Base-by-base conservation (phyloP, 64 coral and sea anemone species). In the Stichodactyla mertensii region DNA sequence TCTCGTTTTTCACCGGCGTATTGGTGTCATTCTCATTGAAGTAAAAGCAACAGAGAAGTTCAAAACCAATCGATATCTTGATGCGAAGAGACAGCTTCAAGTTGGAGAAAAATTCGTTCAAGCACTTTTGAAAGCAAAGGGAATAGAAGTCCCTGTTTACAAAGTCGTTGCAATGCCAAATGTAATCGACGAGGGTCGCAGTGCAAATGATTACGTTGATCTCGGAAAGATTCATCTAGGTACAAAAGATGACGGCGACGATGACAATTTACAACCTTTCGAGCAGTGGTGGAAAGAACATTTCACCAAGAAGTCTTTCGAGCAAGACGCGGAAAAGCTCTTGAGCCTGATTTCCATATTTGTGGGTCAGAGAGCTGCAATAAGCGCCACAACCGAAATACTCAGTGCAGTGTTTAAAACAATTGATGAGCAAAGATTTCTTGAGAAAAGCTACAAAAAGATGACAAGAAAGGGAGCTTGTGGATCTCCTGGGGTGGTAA, bases 81-180 rank as follows among this genome's bases (percentile, higher is more conserved):
- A 83, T 26, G 60, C 87, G 1, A 82, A 83, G 52, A 70, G 15
- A 28, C 87, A 89, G 61, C 87, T 89, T 83, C 58, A 89, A 51
- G 51, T 69, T 55, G 87, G 79, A 82, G 79, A 89, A 83, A 62
- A 71, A 66, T 66, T 89, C 60, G 52, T 89, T 16, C 27, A 23
- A 67, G 51, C 61, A 6, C 79, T 89, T 66, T 56, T 89, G 61
- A 5, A 52, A 89, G 79, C 79, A 13, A 64, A 89, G 61, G 79
- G 61, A 15, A 52, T 89, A 82, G 87, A 53, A 22, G 51, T 83
- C 19, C 79, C 61, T 71, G 61, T 89, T 1, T 55, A 71, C 52
- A 89, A 83, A 83, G 87, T 89, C 13, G n/a, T 89, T 89, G 87
- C 87, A 12, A 55, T 83, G 87, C 87, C 87, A 52, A 67, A 89